Conservation (phyloP, 2,797 vertebrate genomes). For the Coregonus sp. region DNA sequence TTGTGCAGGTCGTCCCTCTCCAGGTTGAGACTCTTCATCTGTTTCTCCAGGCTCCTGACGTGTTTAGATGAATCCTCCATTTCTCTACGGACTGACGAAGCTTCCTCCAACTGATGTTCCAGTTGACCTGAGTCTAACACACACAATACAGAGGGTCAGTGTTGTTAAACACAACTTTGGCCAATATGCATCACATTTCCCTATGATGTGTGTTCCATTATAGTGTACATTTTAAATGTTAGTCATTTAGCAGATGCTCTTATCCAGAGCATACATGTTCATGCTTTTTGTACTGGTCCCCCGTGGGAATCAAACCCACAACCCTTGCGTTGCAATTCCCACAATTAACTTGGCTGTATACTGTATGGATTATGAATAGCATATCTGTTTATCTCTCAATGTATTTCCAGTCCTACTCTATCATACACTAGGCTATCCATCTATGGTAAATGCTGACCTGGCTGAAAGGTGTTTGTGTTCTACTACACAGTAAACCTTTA, state of each 20-base stretch:
- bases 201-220: too few species aligned
- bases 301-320: too few species aligned
- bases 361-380: too few species aligned
- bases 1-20: slow-evolving; percentile 92
- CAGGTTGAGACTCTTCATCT: slow-evolving; percentile 84
- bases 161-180: too few species aligned
- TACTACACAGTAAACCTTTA: not conserved
- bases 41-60: slow-evolving; percentile 89
- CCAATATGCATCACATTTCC: too few species aligned
- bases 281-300: too few species aligned
- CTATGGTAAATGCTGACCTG: not conserved
- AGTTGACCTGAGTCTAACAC: slow-evolving; percentile 84
- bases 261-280: too few species aligned
- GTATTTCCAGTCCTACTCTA: not conserved
- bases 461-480: not conserved
- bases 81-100: slow-evolving; percentile 79
- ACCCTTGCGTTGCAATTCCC: too few species aligned
- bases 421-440: not conserved
- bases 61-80: slow-evolving; percentile 90
- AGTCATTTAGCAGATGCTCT: too few species aligned
- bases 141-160: not conserved
- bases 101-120: slow-evolving; percentile 90
- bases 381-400: too few species aligned
- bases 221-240: too few species aligned
- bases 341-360: too few species aligned